Percentiles rank a stretch among this genome's conserved stretches.
Conservation (phyloP, 2,888 invertebrate species). For the Cheilosia impressa region DNA sequence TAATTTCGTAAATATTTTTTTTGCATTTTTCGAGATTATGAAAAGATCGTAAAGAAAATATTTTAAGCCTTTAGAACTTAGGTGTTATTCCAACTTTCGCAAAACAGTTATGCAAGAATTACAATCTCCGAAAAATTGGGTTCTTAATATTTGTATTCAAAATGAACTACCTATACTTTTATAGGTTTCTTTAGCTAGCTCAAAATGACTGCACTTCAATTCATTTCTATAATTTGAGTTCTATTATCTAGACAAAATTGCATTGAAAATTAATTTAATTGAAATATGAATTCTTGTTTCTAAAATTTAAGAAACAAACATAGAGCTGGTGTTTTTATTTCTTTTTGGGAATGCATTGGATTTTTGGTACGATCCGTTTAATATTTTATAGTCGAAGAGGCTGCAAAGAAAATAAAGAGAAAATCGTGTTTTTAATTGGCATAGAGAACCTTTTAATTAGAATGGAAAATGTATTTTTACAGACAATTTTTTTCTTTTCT, state of each 20-base stretch:
- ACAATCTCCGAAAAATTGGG: no score
- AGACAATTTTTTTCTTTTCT: no score
- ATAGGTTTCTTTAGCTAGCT: no score
- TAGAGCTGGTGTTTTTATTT: neutral
- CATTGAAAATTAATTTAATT: neutral
- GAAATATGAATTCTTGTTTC: neutral
- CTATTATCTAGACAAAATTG: neutral
- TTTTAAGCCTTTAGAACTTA: no score
- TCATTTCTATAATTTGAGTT: neutral
- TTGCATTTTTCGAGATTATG: slow-evolving; percentile 10
- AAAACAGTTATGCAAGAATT: no score
- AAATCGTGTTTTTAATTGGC: slow-evolving; percentile 25
- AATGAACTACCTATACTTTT: no score
- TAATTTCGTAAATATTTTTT: neutral
- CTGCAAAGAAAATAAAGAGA: slow-evolving; percentile 64
- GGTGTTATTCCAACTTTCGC: no score
- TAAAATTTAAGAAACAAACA: neutral
- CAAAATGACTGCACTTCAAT: neutral
- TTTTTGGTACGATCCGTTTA: slow-evolving; percentile 1
- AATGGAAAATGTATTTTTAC: neutral
- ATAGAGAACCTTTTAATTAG: neutral
- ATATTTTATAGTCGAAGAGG: slow-evolving; percentile 14
- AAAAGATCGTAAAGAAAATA: neutral
- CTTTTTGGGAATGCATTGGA: neutral
- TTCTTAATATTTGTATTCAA: no score